phyloP scores from a whole-genome alignment of 1,140 invertebrate species.

The Drosophila burlai region DNA sequence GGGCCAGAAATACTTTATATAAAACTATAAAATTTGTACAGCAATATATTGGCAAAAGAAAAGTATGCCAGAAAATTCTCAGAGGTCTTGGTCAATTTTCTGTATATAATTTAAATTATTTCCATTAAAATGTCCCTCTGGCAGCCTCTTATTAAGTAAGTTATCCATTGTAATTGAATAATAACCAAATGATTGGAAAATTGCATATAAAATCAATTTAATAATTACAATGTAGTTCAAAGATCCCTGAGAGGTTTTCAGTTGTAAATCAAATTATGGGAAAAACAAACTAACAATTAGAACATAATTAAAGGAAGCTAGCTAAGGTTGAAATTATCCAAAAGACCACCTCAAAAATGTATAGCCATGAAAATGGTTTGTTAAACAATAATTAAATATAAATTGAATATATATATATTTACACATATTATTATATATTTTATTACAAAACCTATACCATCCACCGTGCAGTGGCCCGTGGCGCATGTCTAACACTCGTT shows the following conservation, averaged over 20 bases:
- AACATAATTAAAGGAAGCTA: not conserved
- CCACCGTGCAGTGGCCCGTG: constrained; percentile 37
- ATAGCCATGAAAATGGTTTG: not conserved
- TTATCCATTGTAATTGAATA: not conserved
- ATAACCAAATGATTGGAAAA: not conserved
- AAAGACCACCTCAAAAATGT: not conserved
- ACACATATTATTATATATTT: not conserved
- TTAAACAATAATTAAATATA: not conserved
- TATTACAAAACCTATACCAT: no score
- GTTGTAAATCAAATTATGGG: not conserved
- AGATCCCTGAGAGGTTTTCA: not conserved
- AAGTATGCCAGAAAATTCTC: no score
- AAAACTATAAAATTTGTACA: not conserved
- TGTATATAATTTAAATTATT: not conserved
- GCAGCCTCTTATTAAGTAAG: not conserved
- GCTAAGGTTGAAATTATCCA: not conserved
- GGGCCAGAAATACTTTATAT: not conserved
- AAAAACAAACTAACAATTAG: not conserved
- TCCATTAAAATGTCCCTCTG: not conserved
- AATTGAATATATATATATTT: not conserved
- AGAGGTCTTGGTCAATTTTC: not conserved
- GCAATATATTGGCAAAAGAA: no score
- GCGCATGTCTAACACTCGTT: constrained; percentile 81
- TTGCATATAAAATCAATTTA: not conserved
- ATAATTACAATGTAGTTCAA: not conserved